Percentiles rank a stretch among this genome's conserved stretches.
Conservation (phyloP, 1,140 invertebrate genomes). For the Drosophila lacertosa region DNA sequence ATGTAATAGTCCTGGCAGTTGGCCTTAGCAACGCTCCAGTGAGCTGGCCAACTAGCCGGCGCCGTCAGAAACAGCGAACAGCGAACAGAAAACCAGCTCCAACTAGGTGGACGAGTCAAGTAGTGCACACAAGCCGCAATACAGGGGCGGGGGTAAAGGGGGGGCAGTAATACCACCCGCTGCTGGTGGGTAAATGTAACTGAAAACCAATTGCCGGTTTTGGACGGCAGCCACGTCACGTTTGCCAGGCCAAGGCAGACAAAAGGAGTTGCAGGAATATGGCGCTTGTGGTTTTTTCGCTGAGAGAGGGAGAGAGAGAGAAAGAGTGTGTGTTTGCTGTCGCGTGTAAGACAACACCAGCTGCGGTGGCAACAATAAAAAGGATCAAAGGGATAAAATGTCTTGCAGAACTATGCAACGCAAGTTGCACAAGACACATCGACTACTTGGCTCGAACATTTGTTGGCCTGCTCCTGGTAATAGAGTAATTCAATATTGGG, state of each 20-base stretch:
- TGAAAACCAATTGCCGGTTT: slow-evolving; percentile 61
- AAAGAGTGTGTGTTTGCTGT: not conserved
- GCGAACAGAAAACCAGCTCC: not conserved
- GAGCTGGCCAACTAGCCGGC: slow-evolving; percentile 17
- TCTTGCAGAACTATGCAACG: slow-evolving; percentile 48
- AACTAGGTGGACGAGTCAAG: slow-evolving; percentile 52
- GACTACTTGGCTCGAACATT: slow-evolving; percentile 16
- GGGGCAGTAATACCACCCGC: not conserved
- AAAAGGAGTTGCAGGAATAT: slow-evolving; percentile 8
- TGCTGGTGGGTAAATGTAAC: slow-evolving; percentile 38
- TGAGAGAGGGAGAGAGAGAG: not conserved
- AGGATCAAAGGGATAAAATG: slow-evolving; percentile 64
- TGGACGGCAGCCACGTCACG: slow-evolving; percentile 54
- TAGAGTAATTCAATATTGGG: slow-evolving; percentile 65
- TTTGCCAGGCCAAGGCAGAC: slow-evolving; percentile 11
- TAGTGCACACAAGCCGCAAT: slow-evolving; percentile 6
- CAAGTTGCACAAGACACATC: slow-evolving; percentile 33
- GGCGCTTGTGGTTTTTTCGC: slow-evolving; percentile 37
- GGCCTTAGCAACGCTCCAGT: slow-evolving; percentile 29
- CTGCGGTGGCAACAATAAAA: slow-evolving; percentile 61
- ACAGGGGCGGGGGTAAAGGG: not conserved
- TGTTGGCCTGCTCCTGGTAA: slow-evolving; percentile 35
- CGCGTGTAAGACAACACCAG: slow-evolving; percentile 58
- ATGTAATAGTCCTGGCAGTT: slow-evolving; percentile 13
- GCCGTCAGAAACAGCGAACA: not conserved